These are phyloP conservation scores for Nibea coibor DNA, from an alignment of 2,113 vertebrate genomes.

Conservation along the genomic window DNA sequence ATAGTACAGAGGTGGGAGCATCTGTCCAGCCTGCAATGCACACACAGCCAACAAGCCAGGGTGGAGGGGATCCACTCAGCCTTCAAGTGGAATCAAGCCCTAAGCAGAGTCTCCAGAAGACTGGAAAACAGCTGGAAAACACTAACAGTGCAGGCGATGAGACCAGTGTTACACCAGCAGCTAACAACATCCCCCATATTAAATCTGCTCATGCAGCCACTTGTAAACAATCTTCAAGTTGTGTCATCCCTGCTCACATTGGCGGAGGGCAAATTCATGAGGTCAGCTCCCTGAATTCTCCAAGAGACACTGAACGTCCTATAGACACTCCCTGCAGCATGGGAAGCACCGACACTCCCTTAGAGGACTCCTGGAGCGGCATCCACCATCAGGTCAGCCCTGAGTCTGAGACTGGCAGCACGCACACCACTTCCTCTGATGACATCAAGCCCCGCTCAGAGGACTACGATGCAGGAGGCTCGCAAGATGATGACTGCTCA, in stretches of 20 bases:
- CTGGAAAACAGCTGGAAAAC: constrained; percentile 32
- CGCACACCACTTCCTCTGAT: constrained; percentile 93
- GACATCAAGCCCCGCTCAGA: constrained; percentile 98
- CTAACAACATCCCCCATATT: constrained; percentile 14
- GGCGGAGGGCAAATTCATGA: constrained; percentile 30
- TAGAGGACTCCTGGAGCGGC: constrained; percentile 87
- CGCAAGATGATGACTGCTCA: constrained; percentile 96
- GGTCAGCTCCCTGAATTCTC: constrained; percentile 62
- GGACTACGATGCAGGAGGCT: constrained; percentile 98
- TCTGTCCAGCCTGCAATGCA: constrained; percentile 22
- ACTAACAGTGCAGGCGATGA: constrained; percentile 18
- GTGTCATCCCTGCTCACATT: constrained; percentile 30
- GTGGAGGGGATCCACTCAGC: constrained; percentile 22
- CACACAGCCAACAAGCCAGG: constrained; percentile 25
- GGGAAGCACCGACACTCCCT: constrained; percentile 84
- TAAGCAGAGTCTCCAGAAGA: constrained; percentile 34
- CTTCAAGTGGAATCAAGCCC: constrained; percentile 26
- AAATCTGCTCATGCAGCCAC: constrained; percentile 15
- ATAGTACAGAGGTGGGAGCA: background rate
- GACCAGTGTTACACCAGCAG: background rate
- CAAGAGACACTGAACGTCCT: constrained; percentile 80
- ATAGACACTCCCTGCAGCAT: constrained; percentile 83
- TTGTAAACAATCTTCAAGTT: constrained; percentile 19
- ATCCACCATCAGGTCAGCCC: constrained; percentile 90
- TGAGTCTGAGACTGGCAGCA: constrained; percentile 93